Base-by-base conservation (phyloP, 2,888 invertebrate genomes). In the Lithosia quadra region DNA sequence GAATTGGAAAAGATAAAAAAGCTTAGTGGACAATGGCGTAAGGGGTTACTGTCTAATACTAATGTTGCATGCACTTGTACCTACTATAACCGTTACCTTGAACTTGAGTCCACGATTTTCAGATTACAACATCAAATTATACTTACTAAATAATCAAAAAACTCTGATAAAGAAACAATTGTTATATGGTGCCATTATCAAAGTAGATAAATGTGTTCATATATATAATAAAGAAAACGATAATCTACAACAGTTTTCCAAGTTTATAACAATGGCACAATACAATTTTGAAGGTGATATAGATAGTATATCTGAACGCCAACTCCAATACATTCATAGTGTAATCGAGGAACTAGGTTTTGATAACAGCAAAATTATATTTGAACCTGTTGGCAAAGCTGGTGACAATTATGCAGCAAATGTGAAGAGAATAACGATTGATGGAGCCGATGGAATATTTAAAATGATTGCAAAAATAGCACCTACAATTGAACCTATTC, bases 401-500 rank as follows among this genome's bases (percentile, higher is more conserved):
- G 88, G 85, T 49, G 88, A 88, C 53, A 88, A 87, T 71, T 88
- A 80, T 57, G 71, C 74, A 1, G 84, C 85, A 15, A 78, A 68
- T 33, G 78, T 86, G 15, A 84, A 83, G 65, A 79, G 85, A 53
- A 77, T 87, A 11, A 78, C 58, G 0, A 78, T 85, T 13, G 69
- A 83, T 71, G 69, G 75, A n/a, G 80, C 82, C 7, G 73, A 81
- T 72, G 84, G 78, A n/a, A 68, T 1, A 18, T n/a, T 68, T 3
- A 68, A 28, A 34, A 83, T 91, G 73, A 77, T 91, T 4, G 87
- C 82, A 0, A 91, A 91, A 77, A 71, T 90, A 11, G 88, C 88
- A 10, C 80, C 87, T 7, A 55, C 69, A 1, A 7, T 55, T 10
- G 84, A 84, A 68, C 59, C 60, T 10, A 1, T 77, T 24, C 79